These are phyloP conservation scores for Hippocampus mohnikei DNA, from an alignment of 2,113 vertebrate species.

Conservation along the genomic window DNA sequence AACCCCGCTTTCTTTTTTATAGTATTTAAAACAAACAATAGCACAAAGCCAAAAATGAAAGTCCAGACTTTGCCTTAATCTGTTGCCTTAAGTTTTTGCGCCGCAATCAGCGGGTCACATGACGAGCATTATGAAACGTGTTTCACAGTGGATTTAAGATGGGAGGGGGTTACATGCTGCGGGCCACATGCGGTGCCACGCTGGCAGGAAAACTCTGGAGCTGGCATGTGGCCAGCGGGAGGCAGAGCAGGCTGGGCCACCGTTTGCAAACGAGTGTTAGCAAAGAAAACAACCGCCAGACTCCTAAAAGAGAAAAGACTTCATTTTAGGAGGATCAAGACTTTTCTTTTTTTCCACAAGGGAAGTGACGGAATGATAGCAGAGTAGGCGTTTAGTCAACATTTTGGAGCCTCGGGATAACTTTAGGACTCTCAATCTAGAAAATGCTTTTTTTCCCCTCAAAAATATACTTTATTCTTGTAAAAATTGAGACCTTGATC, in stretches of 20 bases:
- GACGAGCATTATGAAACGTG: constrained; percentile 2
- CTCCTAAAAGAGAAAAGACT: no score
- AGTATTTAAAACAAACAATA: neutral
- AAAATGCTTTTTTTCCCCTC: no score
- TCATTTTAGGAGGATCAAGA: no score
- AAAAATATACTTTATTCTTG: no score
- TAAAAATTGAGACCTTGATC: no score
- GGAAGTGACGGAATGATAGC: neutral
- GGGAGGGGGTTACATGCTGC: constrained; percentile 2
- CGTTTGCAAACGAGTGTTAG: neutral
- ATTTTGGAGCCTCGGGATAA: no score
- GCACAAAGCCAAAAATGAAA: neutral
- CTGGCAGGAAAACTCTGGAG: constrained; percentile 68
- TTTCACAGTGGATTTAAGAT: constrained; percentile 21
- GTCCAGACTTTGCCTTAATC: constrained; percentile 1
- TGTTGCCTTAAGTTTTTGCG: neutral
- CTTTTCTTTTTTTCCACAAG: neutral
- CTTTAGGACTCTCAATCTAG: no score
- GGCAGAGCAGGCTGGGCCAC: neutral
- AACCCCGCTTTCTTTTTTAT: neutral
- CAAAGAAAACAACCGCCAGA: neutral
- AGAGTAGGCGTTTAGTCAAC: neutral
- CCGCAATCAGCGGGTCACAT: neutral
- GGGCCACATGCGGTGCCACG: constrained; percentile 67
- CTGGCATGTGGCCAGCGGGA: constrained; percentile 60